phyloP scores from a whole-genome alignment of 1,140 invertebrate genomes.

The Trichogramma pretiosum region DNA sequence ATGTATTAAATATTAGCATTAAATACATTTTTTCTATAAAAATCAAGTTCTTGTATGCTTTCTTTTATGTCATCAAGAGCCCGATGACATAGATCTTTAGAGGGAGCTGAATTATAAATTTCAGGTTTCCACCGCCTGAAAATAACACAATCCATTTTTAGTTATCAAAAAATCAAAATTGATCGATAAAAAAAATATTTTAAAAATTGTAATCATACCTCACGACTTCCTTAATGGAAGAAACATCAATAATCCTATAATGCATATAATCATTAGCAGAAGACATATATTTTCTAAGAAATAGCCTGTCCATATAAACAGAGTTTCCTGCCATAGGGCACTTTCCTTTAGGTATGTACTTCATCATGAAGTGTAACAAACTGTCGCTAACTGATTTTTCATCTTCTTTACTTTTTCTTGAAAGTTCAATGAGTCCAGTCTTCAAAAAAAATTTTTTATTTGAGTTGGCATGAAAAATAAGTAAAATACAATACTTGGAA shows the following conservation, averaged over 20 bases:
- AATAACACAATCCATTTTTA: slow-evolving; percentile 13
- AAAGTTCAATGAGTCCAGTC: slow-evolving; percentile 68
- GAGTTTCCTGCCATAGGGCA: slow-evolving; percentile 82
- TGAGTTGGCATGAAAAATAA: too few species aligned
- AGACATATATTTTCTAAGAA: slow-evolving; percentile 71
- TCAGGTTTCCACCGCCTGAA: slow-evolving; percentile 64
- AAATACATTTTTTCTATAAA: slow-evolving; percentile 58
- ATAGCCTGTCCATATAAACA: slow-evolving; percentile 75
- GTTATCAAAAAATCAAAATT: slow-evolving; percentile 14
- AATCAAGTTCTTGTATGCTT: slow-evolving; percentile 74
- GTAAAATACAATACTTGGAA: slow-evolving; percentile 45
- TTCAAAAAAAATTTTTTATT: slow-evolving; percentile 38
- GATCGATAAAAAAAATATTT: slow-evolving; percentile 5
- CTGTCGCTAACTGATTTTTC: slow-evolving; percentile 59
- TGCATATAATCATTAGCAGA: slow-evolving; percentile 70
- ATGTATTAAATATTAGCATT: too few species aligned
- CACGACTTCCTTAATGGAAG: slow-evolving; percentile 76
- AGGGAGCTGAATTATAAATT: slow-evolving; percentile 49
- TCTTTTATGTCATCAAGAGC: slow-evolving; percentile 78
- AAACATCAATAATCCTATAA: slow-evolving; percentile 91
- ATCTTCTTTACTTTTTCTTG: slow-evolving; percentile 57
- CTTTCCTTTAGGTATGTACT: slow-evolving; percentile 54
- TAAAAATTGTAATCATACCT: slow-evolving; percentile 36
- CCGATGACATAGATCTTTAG: slow-evolving; percentile 62
- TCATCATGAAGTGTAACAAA: slow-evolving; percentile 64